Base-by-base conservation (phyloP, 2,113 vertebrate genomes). In the Lepus americanus region DNA sequence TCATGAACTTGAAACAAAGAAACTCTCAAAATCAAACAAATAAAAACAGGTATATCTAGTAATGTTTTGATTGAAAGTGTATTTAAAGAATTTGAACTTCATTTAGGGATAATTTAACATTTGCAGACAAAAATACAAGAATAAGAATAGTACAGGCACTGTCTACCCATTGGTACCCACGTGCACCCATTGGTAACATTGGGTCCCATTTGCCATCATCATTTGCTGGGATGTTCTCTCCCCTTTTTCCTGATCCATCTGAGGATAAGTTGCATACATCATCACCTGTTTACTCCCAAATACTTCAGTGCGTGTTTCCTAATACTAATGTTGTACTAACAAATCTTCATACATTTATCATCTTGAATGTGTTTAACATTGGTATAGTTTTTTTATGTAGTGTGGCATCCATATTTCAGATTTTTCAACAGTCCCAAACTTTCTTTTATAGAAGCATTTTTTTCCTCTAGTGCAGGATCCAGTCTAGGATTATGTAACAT, bases 1-100 rank as follows among this genome's bases (percentile, higher is more conserved):
- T 90, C 72, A 44, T 51, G 67, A 61, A 79, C 33, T 49, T 67
- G 49, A 87, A 67, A 53, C 55, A 95, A 89, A 39, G 53, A 84
- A 70, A 51, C 23, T 8, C 25, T 67, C 61, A 81, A 82, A 85
- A 49, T 14, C 77, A 92, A 87, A 16, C 39, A 69, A 82, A 67
- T 44, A 61, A 91, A 91, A 72, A 33, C 20, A 89, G 36, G 13
- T 69, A 16, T 73, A 31, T 86, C 9, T 77, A 73, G 39, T 72
- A 29, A 31, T 61, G 63, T 76, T 76, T 92, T 67, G n/a, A 22
- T 31, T 95, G 81, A 44, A 3, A 33, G 33, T 89, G 2, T 72
- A 79, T 36, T 89, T 86, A 31, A 70, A 17, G 72, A 79, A 2
- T 19, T 55, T n/a, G 31, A 82, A 55, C 23, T 69, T 90, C 51